Evolutionary conservation across 2,888 invertebrate genomes (phyloP).

Genomic region (Mayetiola destructor): DNA sequence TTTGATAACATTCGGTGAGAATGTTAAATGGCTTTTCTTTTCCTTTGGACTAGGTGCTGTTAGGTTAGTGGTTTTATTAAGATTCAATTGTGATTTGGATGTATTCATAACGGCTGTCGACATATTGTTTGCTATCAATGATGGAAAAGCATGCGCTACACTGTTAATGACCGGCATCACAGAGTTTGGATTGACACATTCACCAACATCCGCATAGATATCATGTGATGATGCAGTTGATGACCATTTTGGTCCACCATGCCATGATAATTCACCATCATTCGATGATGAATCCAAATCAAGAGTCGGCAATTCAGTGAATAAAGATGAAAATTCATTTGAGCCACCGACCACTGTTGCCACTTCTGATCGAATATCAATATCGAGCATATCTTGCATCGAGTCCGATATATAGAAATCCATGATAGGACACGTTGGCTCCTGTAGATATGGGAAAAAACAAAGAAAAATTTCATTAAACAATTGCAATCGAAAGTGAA

Average conservation of each 20-base stretch:
- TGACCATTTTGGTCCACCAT: constrained; percentile 26
- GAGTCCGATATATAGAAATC: constrained; percentile 54
- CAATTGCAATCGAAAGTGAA: background rate
- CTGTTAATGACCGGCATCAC: constrained; percentile 62
- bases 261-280: constrained; percentile 25
- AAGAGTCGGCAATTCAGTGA: constrained; percentile 34
- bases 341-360: constrained; percentile 62
- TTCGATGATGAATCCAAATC: constrained; percentile 31
- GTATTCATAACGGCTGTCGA: constrained; percentile 16
- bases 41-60: constrained; percentile 48
- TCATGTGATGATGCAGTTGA: constrained; percentile 49
- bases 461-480: background rate
- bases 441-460: constrained; percentile 30
- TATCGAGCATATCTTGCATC: constrained; percentile 79
- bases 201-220: constrained; percentile 59
- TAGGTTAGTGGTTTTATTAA: constrained; percentile 27
- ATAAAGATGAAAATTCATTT: constrained; percentile 44
- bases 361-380: constrained; percentile 76
- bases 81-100: constrained; percentile 26
- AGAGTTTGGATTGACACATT: constrained; percentile 65
- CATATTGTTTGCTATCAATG: background rate
- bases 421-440: constrained; percentile 42
- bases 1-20: constrained; percentile 55
- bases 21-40: constrained; percentile 55
- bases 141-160: constrained; percentile 25